Evolutionary conservation across 2,888 invertebrate species (phyloP), one percentile per base, ranked within the genome.

Genomic region (Pheosia gnoma): DNA sequence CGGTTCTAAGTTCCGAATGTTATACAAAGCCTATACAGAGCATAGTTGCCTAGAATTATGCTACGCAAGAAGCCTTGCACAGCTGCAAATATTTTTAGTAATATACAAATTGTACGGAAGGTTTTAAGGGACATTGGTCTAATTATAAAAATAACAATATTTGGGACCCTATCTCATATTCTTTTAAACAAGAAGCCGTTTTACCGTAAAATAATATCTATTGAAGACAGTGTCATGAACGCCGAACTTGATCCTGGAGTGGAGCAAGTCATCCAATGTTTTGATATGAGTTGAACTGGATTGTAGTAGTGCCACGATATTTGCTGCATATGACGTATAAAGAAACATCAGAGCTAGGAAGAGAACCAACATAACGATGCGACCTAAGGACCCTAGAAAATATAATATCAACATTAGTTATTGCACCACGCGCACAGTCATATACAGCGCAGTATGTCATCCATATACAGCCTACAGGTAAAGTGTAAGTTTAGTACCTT

Each of bases 261-360:
- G 91, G 4, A 96, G 83, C 38, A 97, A 87, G 79, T 96, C 96
- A 1, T 94, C 88, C 9, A 96, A 79, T 0, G 95, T 95, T 72
- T 93, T 94, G 61, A 97, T 96, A 70, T 95, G 95, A 1, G 94
- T 94, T 0, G 96, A 96, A 39, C 96, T 96, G 0, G 96, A 96
- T 79, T 96, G 96, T 0, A 97, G 89, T 1, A 97, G 84, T 1
- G 96, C 96, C 0, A 97, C 96, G 57, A 97, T 96, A 75, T 96
- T 96, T 0, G 96, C 96, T 0, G 96, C 95, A 77, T 96, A 97
- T 0, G 96, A 96, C 0, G 96, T 96, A 79, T 96, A 96, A 0
- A 97, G 87, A 73, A 96, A 96, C 90, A 96, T 95, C 4, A 96
- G 85, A 0, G 96, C 92, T 7, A 96, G 80, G 70, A 96, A 95